phyloP scores from a whole-genome alignment of 2,888 invertebrate genomes.

The Plebejus argus region DNA sequence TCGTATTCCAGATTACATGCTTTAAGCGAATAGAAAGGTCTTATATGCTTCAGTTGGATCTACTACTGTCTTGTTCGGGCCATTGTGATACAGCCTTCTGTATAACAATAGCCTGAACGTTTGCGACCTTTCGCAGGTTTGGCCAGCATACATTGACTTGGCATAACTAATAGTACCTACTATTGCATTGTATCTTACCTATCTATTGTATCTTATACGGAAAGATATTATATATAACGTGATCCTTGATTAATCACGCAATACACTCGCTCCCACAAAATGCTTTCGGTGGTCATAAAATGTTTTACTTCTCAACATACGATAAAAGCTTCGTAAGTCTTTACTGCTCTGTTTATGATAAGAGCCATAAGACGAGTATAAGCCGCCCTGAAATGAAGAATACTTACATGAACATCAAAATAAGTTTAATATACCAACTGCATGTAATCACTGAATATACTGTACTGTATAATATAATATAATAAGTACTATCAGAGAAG shows the following conservation, averaged over 20 bases:
- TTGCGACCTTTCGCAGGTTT: no score
- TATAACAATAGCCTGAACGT: no score
- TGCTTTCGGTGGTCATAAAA: conserved; percentile 40
- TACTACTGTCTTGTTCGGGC: neutral
- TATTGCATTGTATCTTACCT: neutral
- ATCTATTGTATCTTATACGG: neutral
- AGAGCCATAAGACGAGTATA: conserved; percentile 38
- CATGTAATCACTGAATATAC: neutral
- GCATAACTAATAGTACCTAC: neutral
- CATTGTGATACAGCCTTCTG: neutral
- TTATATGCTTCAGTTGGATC: neutral
- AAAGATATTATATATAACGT: neutral
- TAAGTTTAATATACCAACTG: neutral
- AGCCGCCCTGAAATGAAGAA: conserved; percentile 23
- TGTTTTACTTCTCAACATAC: conserved; percentile 43
- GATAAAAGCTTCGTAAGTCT: conserved; percentile 43
- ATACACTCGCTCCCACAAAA: conserved; percentile 28
- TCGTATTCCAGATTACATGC: conserved; percentile 13
- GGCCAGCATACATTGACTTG: neutral
- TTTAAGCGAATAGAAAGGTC: conserved; percentile 3
- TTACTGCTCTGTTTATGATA: conserved; percentile 46
- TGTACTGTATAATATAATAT: no score
- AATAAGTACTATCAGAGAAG: no score
- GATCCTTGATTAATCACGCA: conserved; percentile 26
- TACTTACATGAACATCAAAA: conserved; percentile 14